Conservation (phyloP, 2,797 vertebrate species). For the Denticeps clupeoides region DNA sequence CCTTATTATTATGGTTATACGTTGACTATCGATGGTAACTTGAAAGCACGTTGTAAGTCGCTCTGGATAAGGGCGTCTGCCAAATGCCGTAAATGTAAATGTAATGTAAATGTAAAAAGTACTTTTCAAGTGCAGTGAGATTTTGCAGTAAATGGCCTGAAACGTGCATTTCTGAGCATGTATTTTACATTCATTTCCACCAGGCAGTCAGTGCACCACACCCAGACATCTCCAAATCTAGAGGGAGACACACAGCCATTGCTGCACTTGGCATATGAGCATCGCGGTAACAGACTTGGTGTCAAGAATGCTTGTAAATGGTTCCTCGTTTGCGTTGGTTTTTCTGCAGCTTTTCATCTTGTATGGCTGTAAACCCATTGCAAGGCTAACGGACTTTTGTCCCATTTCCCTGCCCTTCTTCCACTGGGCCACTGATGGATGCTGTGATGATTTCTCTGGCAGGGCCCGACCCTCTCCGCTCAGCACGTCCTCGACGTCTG, state of each 20-base stretch:
- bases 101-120: too few relatives aligned
- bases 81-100: too few relatives aligned
- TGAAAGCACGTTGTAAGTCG: too few relatives aligned
- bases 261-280: slow-evolving; percentile 27
- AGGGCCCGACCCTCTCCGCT: slow-evolving; percentile 56
- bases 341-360: slow-evolving; percentile 41
- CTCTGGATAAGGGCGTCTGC: too few relatives aligned
- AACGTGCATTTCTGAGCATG: neutral
- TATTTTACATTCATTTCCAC: slow-evolving; percentile 10
- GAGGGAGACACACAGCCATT: slow-evolving; percentile 6
- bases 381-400: slow-evolving; percentile 35
- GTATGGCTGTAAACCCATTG: slow-evolving; percentile 47
- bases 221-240: slow-evolving; percentile 14
- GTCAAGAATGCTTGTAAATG: slow-evolving; percentile 42
- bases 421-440: slow-evolving; percentile 31
- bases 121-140: neutral
- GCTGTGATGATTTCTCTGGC: slow-evolving; percentile 33
- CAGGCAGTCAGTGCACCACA: slow-evolving; percentile 1
- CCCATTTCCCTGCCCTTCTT: slow-evolving; percentile 28
- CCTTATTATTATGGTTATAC: too few relatives aligned
- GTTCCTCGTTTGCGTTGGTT: slow-evolving; percentile 40
- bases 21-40: too few relatives aligned
- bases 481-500: slow-evolving; percentile 62
- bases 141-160: neutral
- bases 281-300: slow-evolving; percentile 36